Evolutionary conservation across 2,888 invertebrate species (phyloP).

Genomic region (Hesperia comma): DNA sequence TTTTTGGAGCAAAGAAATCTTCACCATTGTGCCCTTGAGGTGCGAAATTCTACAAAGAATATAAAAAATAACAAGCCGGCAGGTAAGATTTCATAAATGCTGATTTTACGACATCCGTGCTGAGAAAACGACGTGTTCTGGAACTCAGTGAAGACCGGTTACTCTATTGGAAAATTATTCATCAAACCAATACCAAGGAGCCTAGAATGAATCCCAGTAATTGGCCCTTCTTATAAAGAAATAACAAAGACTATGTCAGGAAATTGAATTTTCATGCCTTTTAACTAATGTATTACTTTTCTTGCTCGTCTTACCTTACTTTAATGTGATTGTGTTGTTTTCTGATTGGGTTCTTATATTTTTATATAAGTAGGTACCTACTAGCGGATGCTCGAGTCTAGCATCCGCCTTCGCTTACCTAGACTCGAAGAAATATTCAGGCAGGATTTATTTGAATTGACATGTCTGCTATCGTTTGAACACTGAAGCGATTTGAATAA

Average conservation of each 20-base stretch:
- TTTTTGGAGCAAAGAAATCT: neutral
- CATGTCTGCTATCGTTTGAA: too few relatives aligned
- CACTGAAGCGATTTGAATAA: too few relatives aligned
- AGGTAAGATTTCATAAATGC: constrained; percentile 25
- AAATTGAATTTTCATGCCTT: constrained; percentile 51
- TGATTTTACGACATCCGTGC: constrained; percentile 33
- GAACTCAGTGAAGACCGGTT: constrained; percentile 41
- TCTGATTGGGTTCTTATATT: neutral
- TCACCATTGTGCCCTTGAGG: neutral
- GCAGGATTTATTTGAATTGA: too few relatives aligned
- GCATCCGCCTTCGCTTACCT: too few relatives aligned
- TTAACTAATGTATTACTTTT: constrained; percentile 37
- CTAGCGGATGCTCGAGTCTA: neutral
- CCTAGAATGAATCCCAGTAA: constrained; percentile 61
- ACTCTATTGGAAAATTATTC: constrained; percentile 69
- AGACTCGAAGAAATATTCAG: too few relatives aligned
- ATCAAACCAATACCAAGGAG: constrained; percentile 63
- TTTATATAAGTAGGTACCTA: neutral
- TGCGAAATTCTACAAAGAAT: neutral
- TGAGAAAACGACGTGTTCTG: constrained; percentile 21
- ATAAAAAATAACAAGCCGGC: constrained; percentile 29
- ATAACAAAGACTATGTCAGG: constrained; percentile 51
- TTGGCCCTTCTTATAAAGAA: constrained; percentile 61
- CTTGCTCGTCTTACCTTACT: constrained; percentile 24
- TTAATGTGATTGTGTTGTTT: constrained; percentile 26